These are phyloP conservation scores for Ctenopoma kingsleyae DNA, from an alignment of 2,797 vertebrate genomes.

Conservation along the genomic window DNA sequence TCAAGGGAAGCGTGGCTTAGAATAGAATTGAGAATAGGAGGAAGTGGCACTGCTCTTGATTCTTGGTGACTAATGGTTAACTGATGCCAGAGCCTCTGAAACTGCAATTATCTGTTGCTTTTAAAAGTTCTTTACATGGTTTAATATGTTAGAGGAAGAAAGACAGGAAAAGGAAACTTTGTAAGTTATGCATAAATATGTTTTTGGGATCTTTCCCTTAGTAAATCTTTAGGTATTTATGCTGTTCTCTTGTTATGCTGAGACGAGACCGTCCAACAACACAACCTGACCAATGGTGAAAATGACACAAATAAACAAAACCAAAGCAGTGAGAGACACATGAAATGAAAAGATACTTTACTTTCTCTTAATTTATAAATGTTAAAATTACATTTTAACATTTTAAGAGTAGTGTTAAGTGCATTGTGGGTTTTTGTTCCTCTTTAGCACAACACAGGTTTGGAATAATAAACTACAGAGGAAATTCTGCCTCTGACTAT, in stretches of 20 bases:
- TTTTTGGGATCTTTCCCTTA: neutral
- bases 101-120: neutral
- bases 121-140: neutral
- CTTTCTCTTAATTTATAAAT: too few species aligned
- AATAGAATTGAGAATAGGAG: slow-evolving; percentile 66
- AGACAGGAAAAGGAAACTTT: neutral
- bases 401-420: too few species aligned
- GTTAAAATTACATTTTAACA: too few species aligned
- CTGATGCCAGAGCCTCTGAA: slow-evolving; percentile 18
- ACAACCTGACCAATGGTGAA: neutral
- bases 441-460: too few species aligned
- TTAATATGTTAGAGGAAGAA: slow-evolving; percentile 1
- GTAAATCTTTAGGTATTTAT: neutral
- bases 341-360: neutral
- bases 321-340: neutral
- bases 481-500: too few species aligned
- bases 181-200: neutral
- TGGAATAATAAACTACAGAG: too few species aligned
- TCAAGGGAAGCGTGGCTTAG: slow-evolving; percentile 58
- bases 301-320: neutral
- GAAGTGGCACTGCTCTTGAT: slow-evolving; percentile 47
- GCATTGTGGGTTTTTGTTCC: too few species aligned
- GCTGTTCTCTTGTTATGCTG: too few species aligned
- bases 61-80: slow-evolving; percentile 47
- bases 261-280: neutral